Base-by-base conservation (phyloP, 2,888 invertebrate genomes). In the Pandemis cinnamomeana region DNA sequence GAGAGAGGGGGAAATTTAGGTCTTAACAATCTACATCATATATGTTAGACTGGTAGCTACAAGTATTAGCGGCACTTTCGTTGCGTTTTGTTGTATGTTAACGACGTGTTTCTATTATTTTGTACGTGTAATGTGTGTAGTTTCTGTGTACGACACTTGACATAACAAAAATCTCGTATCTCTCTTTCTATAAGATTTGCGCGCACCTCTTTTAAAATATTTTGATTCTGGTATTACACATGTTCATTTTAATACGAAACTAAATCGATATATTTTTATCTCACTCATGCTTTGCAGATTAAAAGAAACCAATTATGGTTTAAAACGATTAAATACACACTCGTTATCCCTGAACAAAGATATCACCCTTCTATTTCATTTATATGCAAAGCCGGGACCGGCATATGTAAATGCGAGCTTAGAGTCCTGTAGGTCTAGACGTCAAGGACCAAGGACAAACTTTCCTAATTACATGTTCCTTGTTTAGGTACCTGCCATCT, bases 1-100 rank as follows among this genome's bases (percentile, higher is more conserved):
- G 75, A 67, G 67, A 15, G 67, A 75, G 72, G 77, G 75, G 62
- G 61, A 76, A 75, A 68, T 71, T 62, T 64, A 44, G 55, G 55
- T 58, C 53, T 55, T 2, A 55, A 64, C 55, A 64, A 36, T 46
- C 44, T 51, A 42, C 46, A 46, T 8, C 7, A 62, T 63, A 27
- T 46, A 63, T 20, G 36, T 55, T 20, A 58, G 20, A 20, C 55
- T 58, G 7, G 20, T 55, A 67, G 66, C 15, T 53, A 36, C 36
- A 41, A 66, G 13, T 36, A 10, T 58, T 27, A 11, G 8, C 11
- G 10, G 27, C 8, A 58, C 27, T 58, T 7, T 20, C 3, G 10
- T 27, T 55, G 7, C 20, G 55, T 55, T 55, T 15, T 2, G 11
- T 53, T 6, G 53, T 15, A 53, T 5, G 48, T 48, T 7, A 48